These are phyloP conservation scores for Narcine bancroftii DNA, from an alignment of 2,113 vertebrate species.

Conservation along the genomic window DNA sequence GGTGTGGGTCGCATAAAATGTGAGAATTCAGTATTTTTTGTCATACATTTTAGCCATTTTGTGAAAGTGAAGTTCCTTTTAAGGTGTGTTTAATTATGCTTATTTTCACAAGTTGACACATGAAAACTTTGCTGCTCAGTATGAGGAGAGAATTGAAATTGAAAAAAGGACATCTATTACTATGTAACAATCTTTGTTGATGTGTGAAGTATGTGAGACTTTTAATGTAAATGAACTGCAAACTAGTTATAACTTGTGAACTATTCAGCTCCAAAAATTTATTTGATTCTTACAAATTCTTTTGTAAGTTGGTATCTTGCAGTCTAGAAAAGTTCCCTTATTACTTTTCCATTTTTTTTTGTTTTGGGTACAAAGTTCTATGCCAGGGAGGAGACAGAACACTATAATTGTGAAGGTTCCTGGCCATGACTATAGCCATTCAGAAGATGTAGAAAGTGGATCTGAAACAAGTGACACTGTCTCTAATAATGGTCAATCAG, in stretches of 20 bases:
- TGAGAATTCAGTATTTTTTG: too few species aligned
- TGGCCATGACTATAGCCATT: slow-evolving; percentile 79
- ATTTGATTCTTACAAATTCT: background rate
- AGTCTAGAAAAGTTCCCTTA: background rate
- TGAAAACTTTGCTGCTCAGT: background rate
- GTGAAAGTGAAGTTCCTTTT: background rate
- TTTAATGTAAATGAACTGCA: background rate
- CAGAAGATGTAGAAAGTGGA: slow-evolving; percentile 86
- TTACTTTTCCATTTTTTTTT: slow-evolving; percentile 21
- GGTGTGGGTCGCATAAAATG: too few species aligned
- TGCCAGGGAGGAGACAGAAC: slow-evolving; percentile 79
- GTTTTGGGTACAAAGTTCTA: slow-evolving; percentile 56
- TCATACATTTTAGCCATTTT: background rate
- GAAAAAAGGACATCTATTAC: background rate
- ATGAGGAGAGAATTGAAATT: background rate
- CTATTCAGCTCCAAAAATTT: background rate
- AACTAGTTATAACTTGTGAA: background rate
- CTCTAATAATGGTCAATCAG: slow-evolving; percentile 75
- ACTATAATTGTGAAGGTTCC: slow-evolving; percentile 95
- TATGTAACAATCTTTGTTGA: background rate
- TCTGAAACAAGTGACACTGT: slow-evolving; percentile 90
- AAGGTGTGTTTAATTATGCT: background rate
- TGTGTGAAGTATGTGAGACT: background rate
- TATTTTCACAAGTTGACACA: background rate
- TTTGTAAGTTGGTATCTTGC: background rate